phyloP scores from a whole-genome alignment of 2,797 vertebrate genomes.

The Chaetodon trifasciatus region DNA sequence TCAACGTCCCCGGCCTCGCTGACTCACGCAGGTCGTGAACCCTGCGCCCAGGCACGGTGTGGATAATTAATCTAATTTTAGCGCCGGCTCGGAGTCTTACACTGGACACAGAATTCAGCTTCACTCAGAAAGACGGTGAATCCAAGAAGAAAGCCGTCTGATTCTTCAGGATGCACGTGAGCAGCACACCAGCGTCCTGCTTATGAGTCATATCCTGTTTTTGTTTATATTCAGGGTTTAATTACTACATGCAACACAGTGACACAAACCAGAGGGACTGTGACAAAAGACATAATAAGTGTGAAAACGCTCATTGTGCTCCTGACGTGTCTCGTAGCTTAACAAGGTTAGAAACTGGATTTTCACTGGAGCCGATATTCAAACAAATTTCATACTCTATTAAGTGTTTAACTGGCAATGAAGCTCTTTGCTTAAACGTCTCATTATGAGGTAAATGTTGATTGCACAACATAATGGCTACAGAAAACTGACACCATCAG shows the following conservation, averaged over 20 bases:
- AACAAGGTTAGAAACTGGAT: too few species aligned
- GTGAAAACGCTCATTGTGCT: neutral
- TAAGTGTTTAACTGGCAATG: too few species aligned
- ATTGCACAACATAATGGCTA: too few species aligned
- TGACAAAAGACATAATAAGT: neutral
- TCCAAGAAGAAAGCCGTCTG: neutral
- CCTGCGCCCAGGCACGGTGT: constrained; percentile 41
- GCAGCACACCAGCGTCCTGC: neutral
- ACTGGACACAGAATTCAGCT: constrained; percentile 54
- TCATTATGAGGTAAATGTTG: too few species aligned
- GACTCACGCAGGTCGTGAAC: constrained; percentile 55
- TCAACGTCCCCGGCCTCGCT: constrained; percentile 49
- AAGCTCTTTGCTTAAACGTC: too few species aligned
- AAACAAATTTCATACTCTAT: too few species aligned
- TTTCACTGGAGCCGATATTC: too few species aligned
- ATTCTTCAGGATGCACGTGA: neutral
- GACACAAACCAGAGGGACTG: neutral
- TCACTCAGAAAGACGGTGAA: neutral
- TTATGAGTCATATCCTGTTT: constrained; percentile 44
- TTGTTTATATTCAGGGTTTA: constrained; percentile 6
- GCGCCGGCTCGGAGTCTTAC: constrained; percentile 43
- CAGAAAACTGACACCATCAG: too few species aligned
- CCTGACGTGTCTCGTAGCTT: too few species aligned
- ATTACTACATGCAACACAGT: neutral
- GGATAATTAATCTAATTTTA: constrained; percentile 78